Base-by-base conservation (phyloP, 2,113 vertebrate species). In the Petromus typicus region DNA sequence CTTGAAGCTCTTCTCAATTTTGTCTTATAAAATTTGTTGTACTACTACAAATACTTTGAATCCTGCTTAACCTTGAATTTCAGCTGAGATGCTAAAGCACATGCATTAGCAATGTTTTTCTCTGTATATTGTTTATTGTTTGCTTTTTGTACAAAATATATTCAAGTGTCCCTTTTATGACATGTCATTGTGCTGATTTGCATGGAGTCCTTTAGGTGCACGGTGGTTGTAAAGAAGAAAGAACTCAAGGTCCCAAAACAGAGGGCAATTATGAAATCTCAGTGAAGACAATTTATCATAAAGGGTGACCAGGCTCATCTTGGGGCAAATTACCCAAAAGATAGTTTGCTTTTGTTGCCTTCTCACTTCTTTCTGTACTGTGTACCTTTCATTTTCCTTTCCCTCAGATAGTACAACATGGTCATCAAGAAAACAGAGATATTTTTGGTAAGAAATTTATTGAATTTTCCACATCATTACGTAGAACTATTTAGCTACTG, bases 1-100 rank as follows among this genome's bases (percentile, higher is more conserved):
- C 45, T 79, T 84, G 34, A 95, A 84, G 27, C 23, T 85, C 8
- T 59, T 79, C 45, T 95, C 1, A 78, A 10, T 92, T 86, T 69
- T 91, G 14, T 76, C 69, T 85, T 37, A 32, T 30, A 51, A 51
- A 51, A 18, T 78, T 51, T 34, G 30, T 78, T 80, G 20, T 83
- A 51, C 82, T 51, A 87, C 80, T 80, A 54, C 9, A n/a, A 88
- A 32, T 82, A 84, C 22, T 86, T 88, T 59, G 56, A 93, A 79
- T 27, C 86, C 63, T 54, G n/a, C 34, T 22, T 67, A 69, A 54
- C 90, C n/a, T n/a, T 89, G 73, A 85, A 94, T 34, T 66, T 96
- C 84, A n/a, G 57, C 69, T 64, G 92, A 78, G 80, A 76, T 86
- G 45, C 1, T 25, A 57, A 89, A 11, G n/a, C 2, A 9, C 86